Percentiles rank a stretch among this genome's conserved stretches.
phyloP scores from a whole-genome alignment of 2,888 invertebrate species.

The Xanthorhoe designata region DNA sequence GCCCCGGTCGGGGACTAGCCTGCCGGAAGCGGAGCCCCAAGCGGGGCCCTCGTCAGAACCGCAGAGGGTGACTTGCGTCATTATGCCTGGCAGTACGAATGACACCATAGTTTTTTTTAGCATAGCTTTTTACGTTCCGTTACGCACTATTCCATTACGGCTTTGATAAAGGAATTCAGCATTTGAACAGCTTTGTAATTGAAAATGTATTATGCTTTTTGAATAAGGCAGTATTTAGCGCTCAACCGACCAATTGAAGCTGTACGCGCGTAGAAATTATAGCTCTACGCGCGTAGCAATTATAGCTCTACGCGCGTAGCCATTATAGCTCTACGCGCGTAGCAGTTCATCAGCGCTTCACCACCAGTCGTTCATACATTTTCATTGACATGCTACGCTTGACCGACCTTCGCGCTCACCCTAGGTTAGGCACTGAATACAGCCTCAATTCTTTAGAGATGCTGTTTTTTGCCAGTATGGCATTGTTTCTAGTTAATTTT shows the following conservation, averaged over 20 bases:
- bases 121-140: slow-evolving; percentile 73
- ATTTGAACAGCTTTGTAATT: slow-evolving; percentile 58
- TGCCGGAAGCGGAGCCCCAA: slow-evolving; percentile 61
- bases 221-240: not conserved
- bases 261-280: no score
- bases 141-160: slow-evolving; percentile 67
- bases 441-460: slow-evolving; percentile 1
- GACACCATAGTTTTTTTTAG: slow-evolving; percentile 81
- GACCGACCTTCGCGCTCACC: no score
- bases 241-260: no score
- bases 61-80: slow-evolving; percentile 82
- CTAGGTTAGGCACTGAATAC: no score
- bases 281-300: no score
- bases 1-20: slow-evolving; percentile 52
- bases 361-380: no score
- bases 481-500: not conserved
- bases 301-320: no score
- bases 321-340: no score
- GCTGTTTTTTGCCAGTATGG: not conserved
- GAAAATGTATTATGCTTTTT: not conserved
- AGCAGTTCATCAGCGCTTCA: no score
- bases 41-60: slow-evolving; percentile 71
- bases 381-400: no score
- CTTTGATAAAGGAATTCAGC: slow-evolving; percentile 80
- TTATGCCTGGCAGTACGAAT: slow-evolving; percentile 85